phyloP scores from a whole-genome alignment of 2,113 vertebrate genomes.

The Daphoenositta chrysoptera region DNA sequence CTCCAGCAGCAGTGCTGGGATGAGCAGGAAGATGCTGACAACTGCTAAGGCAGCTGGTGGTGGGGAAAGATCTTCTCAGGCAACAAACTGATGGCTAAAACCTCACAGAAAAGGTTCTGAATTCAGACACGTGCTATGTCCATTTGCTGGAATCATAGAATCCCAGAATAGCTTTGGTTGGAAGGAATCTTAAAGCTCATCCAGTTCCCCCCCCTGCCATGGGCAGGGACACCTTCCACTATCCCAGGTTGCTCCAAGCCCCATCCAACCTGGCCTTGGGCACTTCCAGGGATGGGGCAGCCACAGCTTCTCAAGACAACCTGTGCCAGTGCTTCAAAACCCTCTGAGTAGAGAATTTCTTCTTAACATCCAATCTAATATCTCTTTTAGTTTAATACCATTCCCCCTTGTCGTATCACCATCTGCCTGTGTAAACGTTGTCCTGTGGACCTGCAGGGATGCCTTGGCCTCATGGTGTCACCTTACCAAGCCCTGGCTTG shows the following conservation, averaged over 20 bases:
- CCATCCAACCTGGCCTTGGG: background rate
- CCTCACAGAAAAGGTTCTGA: background rate
- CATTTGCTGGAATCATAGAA: background rate
- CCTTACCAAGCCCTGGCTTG: background rate
- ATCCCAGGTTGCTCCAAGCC: background rate
- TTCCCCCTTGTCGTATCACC: background rate
- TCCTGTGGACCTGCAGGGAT: background rate
- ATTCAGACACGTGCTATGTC: rapidly evolving
- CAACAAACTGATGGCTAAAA: background rate
- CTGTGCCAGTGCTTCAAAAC: background rate
- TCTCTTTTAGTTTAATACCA: background rate
- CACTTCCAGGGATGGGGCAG: background rate
- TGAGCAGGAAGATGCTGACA: background rate
- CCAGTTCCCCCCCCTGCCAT: background rate
- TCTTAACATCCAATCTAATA: background rate
- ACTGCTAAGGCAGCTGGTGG: background rate
- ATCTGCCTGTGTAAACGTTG: no score
- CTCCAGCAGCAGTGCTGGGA: background rate
- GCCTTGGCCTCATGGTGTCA: background rate
- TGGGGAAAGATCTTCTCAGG: background rate
- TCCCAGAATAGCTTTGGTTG: background rate
- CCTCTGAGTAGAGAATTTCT: background rate
- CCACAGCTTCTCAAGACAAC: background rate
- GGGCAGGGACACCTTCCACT: background rate
- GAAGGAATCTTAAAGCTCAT: background rate